Percentiles rank a stretch among this genome's conserved stretches.
Conservation (phyloP, 2,888 invertebrate genomes). For the Leptopterna dolabrata region DNA sequence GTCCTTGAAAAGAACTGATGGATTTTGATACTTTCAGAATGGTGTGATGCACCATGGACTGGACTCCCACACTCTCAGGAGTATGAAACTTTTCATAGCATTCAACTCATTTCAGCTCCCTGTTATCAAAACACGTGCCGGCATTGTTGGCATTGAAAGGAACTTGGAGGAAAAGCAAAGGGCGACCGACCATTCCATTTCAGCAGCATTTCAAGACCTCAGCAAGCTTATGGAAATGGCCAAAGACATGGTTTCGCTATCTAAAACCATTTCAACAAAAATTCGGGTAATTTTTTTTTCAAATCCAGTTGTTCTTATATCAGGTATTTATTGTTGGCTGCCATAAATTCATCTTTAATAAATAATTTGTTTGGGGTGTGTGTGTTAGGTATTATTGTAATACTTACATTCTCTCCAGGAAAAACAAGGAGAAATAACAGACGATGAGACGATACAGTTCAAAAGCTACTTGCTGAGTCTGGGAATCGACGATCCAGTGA, state of each 20-base stretch:
- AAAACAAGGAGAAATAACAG: conserved; percentile 93
- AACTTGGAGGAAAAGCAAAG: conserved; percentile 90
- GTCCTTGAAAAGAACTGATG: no score
- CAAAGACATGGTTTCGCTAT: conserved; percentile 95
- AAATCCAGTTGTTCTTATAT: no score
- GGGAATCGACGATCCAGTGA: conserved; percentile 98
- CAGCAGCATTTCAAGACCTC: conserved; percentile 94
- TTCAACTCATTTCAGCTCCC: background rate
- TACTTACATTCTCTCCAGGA: conserved; percentile 76
- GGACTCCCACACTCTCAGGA: no score
- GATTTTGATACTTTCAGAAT: no score
- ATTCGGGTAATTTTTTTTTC: conserved; percentile 74
- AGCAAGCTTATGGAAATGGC: conserved; percentile 91
- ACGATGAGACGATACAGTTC: conserved; percentile 96
- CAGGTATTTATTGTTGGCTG: no score
- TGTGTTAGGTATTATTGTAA: no score
- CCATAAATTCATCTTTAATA: no score
- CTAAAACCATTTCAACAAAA: conserved; percentile 91
- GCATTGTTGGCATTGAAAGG: conserved; percentile 96
- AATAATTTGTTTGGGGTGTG: no score
- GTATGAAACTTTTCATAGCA: background rate
- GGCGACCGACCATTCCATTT: conserved; percentile 91
- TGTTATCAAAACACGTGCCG: conserved; percentile 78
- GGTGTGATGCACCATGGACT: no score
- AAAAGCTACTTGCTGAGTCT: conserved; percentile 96